Conservation (phyloP, 1,140 invertebrate species). For the Ruditapes philippinarum region DNA sequence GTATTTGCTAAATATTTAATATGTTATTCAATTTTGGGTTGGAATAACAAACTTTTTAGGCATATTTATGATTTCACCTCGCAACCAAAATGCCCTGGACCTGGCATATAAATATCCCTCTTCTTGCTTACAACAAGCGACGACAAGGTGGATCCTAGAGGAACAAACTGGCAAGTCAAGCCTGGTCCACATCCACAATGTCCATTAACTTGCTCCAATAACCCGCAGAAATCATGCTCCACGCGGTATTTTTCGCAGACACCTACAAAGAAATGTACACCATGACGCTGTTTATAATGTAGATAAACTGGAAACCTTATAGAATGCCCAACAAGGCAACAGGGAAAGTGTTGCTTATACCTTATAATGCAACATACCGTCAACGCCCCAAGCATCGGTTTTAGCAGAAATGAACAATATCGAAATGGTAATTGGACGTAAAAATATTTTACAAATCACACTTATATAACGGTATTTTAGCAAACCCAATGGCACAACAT, state of each 20-base stretch:
- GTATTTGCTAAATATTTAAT: no score
- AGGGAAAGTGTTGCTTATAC: no score
- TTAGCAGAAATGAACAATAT: no score
- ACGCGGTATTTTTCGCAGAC: conserved; percentile 34
- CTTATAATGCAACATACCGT: no score
- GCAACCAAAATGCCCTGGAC: conserved; percentile 15
- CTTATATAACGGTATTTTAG: no score
- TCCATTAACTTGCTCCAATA: conserved; percentile 34
- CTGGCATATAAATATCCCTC: conserved; percentile 44
- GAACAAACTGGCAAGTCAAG: conserved; percentile 36
- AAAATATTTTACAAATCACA: no score
- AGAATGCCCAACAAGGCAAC: no score
- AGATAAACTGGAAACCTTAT: no score
- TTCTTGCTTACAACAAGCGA: conserved; percentile 17
- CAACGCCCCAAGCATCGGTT: no score
- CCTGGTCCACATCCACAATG: conserved; percentile 33
- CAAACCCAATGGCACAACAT: no score
- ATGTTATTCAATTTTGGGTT: not conserved
- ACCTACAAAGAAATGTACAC: conserved; percentile 11
- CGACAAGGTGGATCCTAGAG: not conserved
- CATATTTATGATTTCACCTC: not conserved
- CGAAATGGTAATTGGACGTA: no score
- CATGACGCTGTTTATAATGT: no score
- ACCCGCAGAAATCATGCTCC: not conserved
- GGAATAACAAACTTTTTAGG: not conserved